These are phyloP conservation scores for Setophaga petechia DNA, from an alignment of 2,113 vertebrate species.

Conservation along the genomic window DNA sequence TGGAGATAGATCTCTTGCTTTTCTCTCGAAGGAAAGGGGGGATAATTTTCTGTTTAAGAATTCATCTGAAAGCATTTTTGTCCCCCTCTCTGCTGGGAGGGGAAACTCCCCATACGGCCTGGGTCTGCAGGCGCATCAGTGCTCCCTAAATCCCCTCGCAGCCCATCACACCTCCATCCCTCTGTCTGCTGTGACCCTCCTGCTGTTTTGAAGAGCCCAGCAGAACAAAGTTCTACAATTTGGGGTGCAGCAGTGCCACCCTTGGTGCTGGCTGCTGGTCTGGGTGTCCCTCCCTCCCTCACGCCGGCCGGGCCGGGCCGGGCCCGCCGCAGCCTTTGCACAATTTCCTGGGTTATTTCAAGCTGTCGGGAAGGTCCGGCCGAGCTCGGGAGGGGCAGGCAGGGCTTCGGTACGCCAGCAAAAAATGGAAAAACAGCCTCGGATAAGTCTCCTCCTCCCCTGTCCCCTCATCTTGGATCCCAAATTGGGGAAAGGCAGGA, in stretches of 20 bases:
- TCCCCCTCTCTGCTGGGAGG: neutral
- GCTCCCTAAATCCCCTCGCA: neutral
- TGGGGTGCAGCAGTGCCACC: fast-evolving
- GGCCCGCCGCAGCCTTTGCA: neutral
- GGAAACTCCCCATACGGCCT: neutral
- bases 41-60: neutral
- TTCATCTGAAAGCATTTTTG: neutral
- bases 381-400: neutral
- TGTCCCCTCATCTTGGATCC: neutral
- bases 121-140: fast-evolving
- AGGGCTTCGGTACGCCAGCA: neutral
- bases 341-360: conserved; percentile 45
- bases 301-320: fast-evolving
- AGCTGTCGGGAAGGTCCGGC: neutral
- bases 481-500: fast-evolving
- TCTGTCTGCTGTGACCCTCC: neutral
- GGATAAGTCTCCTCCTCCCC: neutral
- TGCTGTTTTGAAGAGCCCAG: neutral
- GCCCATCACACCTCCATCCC: no score
- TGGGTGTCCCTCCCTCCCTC: neutral
- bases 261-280: fast-evolving
- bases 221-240: neutral
- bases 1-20: neutral
- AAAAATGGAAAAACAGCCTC: neutral
- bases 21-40: neutral